A percentile compares a stretch with the other conserved stretches of the same genome.
These are phyloP conservation scores for Chionodraco myersi DNA, from an alignment of 2,113 vertebrate species.

Conservation along the genomic window DNA sequence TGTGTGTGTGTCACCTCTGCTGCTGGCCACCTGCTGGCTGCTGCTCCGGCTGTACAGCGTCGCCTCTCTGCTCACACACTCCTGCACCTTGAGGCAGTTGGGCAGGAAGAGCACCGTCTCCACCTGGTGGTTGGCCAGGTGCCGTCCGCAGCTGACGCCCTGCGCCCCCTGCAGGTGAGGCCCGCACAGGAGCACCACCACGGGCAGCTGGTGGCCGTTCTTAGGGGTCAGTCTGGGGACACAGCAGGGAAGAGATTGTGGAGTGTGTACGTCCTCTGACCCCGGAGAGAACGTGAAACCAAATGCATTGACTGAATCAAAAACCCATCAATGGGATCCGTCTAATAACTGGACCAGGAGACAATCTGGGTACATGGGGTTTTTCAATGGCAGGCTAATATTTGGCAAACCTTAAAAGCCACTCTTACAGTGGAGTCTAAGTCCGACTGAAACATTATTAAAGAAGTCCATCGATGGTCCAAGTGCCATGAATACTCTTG, in stretches of 20 bases:
- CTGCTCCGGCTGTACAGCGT: constrained; percentile 90
- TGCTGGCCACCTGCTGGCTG: constrained; percentile 89
- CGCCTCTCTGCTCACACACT: constrained; percentile 91
- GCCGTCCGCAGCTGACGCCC: constrained; percentile 92
- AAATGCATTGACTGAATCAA: too few relatives aligned
- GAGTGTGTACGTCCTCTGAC: too few relatives aligned
- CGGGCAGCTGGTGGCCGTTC: constrained; percentile 94
- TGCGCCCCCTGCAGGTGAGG: constrained; percentile 94
- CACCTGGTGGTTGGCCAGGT: constrained; percentile 93
- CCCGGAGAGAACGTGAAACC: too few relatives aligned
- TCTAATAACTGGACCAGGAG: too few relatives aligned
- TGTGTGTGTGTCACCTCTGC: constrained; percentile 84
- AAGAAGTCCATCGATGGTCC: too few relatives aligned
- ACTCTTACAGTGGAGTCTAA: too few relatives aligned
- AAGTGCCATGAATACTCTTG: too few relatives aligned
- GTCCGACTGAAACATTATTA: too few relatives aligned
- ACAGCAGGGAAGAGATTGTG: not conserved
- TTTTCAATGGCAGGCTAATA: too few relatives aligned
- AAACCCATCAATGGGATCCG: too few relatives aligned
- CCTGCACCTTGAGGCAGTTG: constrained; percentile 94
- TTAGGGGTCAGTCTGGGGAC: constrained; percentile 90
- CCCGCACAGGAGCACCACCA: constrained; percentile 91
- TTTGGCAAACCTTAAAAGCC: too few relatives aligned
- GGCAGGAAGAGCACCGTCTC: constrained; percentile 93
- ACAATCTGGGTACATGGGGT: too few relatives aligned